phyloP scores from a whole-genome alignment of 2,113 vertebrate genomes.

The Conger conger region DNA sequence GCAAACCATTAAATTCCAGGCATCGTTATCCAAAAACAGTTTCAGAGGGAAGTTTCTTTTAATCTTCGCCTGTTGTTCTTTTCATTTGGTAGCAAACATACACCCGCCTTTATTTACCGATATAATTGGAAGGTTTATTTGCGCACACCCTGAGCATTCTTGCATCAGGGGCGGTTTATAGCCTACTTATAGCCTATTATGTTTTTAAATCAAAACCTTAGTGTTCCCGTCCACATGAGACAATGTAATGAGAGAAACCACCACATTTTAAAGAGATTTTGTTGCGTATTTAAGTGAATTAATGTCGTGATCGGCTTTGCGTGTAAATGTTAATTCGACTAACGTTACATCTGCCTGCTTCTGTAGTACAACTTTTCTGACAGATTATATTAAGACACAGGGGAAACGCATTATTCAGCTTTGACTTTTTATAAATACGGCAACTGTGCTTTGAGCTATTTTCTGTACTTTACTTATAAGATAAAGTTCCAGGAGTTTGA shows the following conservation, averaged over 20 bases:
- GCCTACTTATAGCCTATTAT: background rate
- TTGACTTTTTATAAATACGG: background rate
- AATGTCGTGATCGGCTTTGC: slow-evolving; percentile 79
- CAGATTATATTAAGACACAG: background rate
- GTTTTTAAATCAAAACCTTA: background rate
- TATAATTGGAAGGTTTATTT: slow-evolving; percentile 54
- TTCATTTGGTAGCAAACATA: too few species aligned
- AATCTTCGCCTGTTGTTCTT: slow-evolving; percentile 76
- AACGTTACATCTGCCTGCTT: slow-evolving; percentile 74
- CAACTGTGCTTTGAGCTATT: background rate
- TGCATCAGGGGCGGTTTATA: background rate
- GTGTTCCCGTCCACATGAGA: background rate
- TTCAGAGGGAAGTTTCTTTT: slow-evolving; percentile 74
- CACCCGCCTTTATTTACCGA: slow-evolving; percentile 56
- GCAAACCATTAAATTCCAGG: slow-evolving; percentile 73
- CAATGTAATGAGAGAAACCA: too few species aligned
- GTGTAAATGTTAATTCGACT: slow-evolving; percentile 83
- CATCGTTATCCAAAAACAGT: slow-evolving; percentile 72
- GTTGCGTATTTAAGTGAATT: slow-evolving; percentile 74
- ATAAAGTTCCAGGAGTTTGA: too few species aligned
- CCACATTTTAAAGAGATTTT: slow-evolving; percentile 74
- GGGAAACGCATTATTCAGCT: background rate
- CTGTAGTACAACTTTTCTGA: slow-evolving; percentile 70
- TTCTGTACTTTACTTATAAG: too few species aligned
- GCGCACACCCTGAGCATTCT: too few species aligned